These are phyloP conservation scores for Cisticola juncidis DNA, from an alignment of 2,113 vertebrate genomes.

Conservation along the genomic window DNA sequence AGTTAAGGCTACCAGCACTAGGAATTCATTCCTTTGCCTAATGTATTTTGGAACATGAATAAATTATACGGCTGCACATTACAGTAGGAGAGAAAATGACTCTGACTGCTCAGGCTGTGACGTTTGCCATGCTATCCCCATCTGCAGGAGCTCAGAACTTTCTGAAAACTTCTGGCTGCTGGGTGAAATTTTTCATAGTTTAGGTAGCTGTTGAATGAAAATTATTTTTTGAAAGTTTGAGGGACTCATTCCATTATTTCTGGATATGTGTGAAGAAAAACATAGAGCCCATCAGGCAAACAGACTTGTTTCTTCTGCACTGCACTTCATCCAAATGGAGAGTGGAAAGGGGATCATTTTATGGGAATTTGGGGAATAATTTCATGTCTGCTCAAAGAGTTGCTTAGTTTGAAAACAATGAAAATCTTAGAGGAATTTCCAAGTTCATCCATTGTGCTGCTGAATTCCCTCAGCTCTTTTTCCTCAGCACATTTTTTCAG, in stretches of 20 bases:
- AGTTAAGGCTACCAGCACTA: neutral
- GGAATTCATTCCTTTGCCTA: neutral
- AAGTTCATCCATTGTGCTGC: neutral
- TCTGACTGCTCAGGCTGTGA: slow-evolving; percentile 7
- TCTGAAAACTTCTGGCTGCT: slow-evolving; percentile 2
- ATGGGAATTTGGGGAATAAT: neutral
- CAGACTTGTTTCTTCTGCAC: neutral
- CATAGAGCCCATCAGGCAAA: neutral
- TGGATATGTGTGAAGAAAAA: neutral
- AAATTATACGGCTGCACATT: slow-evolving; percentile 23
- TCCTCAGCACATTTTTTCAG: neutral
- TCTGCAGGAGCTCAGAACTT: slow-evolving; percentile 27
- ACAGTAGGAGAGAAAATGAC: slow-evolving; percentile 29
- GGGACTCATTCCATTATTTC: neutral
- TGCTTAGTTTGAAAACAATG: neutral
- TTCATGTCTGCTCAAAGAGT: neutral
- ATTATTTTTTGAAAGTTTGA: neutral
- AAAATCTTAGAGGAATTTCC: neutral
- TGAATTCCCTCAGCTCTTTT: neutral
- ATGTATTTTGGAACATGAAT: slow-evolving; percentile 32
- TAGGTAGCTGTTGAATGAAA: neutral
- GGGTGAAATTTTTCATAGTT: neutral
- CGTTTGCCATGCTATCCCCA: slow-evolving; percentile 4
- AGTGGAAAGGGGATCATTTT: neutral
- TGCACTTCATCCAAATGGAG: neutral